phyloP scores from a whole-genome alignment of 2,113 vertebrate species.

The Prietella phreatophila region DNA sequence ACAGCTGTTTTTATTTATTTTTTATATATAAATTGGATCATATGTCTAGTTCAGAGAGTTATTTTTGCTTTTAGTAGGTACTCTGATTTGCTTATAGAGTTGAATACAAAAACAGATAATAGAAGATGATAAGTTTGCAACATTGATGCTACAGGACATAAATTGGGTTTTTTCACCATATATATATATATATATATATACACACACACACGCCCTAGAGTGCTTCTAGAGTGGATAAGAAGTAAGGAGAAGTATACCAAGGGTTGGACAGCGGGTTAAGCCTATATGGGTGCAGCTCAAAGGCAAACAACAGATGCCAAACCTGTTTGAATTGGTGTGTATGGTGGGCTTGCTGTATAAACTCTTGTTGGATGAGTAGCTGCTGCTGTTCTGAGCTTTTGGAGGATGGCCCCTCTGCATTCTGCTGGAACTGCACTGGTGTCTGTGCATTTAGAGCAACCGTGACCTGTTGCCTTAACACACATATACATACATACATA shows the following conservation, averaged over 20 bases:
- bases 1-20: not conserved
- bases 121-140: not conserved
- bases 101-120: not conserved
- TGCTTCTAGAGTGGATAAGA: not conserved
- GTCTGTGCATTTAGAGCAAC: conserved; percentile 94
- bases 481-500: conserved; percentile 19
- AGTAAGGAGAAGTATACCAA: not conserved
- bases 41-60: not conserved
- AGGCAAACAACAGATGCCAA: conserved; percentile 78
- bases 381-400: conserved; percentile 93
- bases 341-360: conserved; percentile 92
- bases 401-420: conserved; percentile 90
- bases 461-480: conserved; percentile 91
- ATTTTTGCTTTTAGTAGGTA: not conserved
- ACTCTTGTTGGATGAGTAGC: conserved; percentile 91
- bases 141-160: not conserved
- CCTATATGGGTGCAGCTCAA: not conserved
- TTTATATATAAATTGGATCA: not conserved
- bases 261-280: not conserved
- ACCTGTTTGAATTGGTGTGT: conserved; percentile 80
- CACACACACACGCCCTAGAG: not conserved
- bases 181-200: too few species aligned
- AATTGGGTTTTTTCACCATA: not conserved
- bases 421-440: conserved; percentile 94
- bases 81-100: not conserved